Percentiles rank a stretch among this genome's conserved stretches.
These are phyloP conservation scores for Bujurquina vittata DNA, from an alignment of 2,113 vertebrate genomes.

Conservation along the genomic window DNA sequence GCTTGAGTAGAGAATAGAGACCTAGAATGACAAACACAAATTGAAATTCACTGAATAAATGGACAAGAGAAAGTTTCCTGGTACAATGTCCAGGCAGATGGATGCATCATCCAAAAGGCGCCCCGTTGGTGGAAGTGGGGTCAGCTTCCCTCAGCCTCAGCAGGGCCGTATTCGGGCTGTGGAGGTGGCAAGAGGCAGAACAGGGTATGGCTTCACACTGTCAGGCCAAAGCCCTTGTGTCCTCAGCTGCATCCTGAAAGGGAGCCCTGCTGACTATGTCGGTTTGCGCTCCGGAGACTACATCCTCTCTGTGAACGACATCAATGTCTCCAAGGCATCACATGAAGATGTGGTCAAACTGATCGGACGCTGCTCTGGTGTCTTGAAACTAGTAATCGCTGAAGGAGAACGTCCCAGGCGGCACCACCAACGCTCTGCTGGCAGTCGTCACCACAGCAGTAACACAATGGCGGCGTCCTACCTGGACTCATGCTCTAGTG, in stretches of 20 bases:
- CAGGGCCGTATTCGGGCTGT: constrained; percentile 84
- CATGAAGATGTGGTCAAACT: constrained; percentile 98
- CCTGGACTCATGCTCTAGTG: constrained; percentile 91
- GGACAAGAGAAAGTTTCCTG: constrained; percentile 52
- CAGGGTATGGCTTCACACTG: constrained; percentile 95
- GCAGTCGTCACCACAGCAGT: constrained; percentile 66
- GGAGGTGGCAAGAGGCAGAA: constrained; percentile 91
- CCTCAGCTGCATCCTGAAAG: constrained; percentile 91
- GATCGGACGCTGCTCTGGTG: constrained; percentile 93
- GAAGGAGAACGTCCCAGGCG: constrained; percentile 80
- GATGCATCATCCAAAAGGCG: constrained; percentile 78
- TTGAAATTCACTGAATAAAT: constrained; percentile 32
- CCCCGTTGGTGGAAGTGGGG: constrained; percentile 51
- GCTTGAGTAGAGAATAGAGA: background rate
- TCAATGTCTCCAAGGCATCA: constrained; percentile 92
- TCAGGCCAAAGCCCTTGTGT: constrained; percentile 93
- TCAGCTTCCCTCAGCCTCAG: constrained; percentile 52
- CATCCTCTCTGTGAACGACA: constrained; percentile 92
- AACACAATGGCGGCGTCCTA: constrained; percentile 51
- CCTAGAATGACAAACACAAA: constrained; percentile 25
- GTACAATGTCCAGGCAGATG: constrained; percentile 85
- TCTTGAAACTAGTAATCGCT: constrained; percentile 88
- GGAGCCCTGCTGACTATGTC: constrained; percentile 93
- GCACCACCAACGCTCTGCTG: constrained; percentile 55
- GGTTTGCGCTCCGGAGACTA: constrained; percentile 92